Conservation (phyloP, 2,888 invertebrate species). For the Tachina grossa region DNA sequence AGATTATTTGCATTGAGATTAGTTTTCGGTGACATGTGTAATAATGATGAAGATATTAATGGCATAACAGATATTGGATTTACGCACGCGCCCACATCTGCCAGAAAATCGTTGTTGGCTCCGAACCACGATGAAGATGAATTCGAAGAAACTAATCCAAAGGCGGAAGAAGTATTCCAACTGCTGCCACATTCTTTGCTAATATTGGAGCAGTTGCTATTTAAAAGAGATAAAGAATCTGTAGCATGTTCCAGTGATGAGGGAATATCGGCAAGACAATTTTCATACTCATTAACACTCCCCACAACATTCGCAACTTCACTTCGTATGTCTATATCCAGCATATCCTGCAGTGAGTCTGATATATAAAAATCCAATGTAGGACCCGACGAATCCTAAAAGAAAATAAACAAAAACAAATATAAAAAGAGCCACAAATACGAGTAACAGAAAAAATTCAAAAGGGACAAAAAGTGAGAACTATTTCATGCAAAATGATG, state of each 20-base stretch:
- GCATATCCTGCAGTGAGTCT: conserved; percentile 93
- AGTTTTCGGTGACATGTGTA: conserved; percentile 78
- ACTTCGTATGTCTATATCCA: conserved; percentile 94
- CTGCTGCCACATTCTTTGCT: conserved; percentile 70
- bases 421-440: too few relatives aligned
- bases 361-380: conserved; percentile 87
- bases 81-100: conserved; percentile 88
- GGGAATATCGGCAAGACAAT: conserved; percentile 81
- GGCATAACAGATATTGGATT: conserved; percentile 96
- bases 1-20: conserved; percentile 78
- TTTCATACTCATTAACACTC: conserved; percentile 87
- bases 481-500: too few relatives aligned
- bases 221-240: conserved; percentile 79
- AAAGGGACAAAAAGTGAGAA: too few relatives aligned
- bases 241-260: conserved; percentile 82
- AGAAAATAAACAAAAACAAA: conserved; percentile 7
- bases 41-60: conserved; percentile 85
- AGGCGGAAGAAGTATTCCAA: conserved; percentile 53
- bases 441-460: too few relatives aligned
- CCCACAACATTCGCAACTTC: conserved; percentile 92
- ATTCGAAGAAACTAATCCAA: conserved; percentile 72
- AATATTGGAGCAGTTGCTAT: conserved; percentile 72
- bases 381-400: conserved; percentile 84
- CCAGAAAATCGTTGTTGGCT: conserved; percentile 85
- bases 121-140: conserved; percentile 77